Evolutionary conservation across 2,888 invertebrate species (phyloP).

Genomic region (Ectemnius continuus): DNA sequence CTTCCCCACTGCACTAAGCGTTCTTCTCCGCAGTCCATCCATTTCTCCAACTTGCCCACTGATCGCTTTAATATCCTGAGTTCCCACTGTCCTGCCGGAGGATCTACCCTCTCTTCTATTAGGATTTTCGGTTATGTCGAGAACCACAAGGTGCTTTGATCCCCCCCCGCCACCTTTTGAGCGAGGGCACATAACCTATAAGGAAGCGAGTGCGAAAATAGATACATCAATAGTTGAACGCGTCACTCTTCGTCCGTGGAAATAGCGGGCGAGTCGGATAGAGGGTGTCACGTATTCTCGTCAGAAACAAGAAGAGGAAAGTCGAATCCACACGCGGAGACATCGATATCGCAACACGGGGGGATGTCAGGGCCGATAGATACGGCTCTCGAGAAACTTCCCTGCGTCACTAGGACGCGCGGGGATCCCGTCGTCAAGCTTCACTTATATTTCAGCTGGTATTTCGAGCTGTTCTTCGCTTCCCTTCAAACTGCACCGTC

Average conservation of each 20-base stretch:
- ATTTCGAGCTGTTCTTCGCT: constrained; percentile 32
- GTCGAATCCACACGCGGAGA: constrained; percentile 13
- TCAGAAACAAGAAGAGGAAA: neutral
- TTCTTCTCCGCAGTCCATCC: too few species aligned
- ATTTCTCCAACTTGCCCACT: too few species aligned
- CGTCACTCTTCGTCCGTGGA: neutral
- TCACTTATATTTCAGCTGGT: constrained; percentile 31
- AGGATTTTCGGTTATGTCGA: too few species aligned
- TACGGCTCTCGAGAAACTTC: constrained; percentile 38
- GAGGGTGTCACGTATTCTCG: constrained; percentile 14
- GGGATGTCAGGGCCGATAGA: constrained; percentile 41
- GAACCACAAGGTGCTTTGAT: too few species aligned
- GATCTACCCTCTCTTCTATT: too few species aligned
- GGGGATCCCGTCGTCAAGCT: constrained; percentile 44
- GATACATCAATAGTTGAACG: neutral
- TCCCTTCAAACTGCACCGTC: constrained; percentile 36
- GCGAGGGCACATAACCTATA: too few species aligned
- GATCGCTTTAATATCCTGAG: too few species aligned
- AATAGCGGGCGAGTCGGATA: constrained; percentile 14
- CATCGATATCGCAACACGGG: constrained; percentile 44
- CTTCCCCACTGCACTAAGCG: too few species aligned
- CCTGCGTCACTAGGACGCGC: constrained; percentile 22
- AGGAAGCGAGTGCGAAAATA: too few species aligned
- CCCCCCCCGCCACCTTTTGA: too few species aligned
- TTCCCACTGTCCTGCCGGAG: too few species aligned